Conservation (phyloP, 92 coral and sea anemone genomes). For the Phenganax subtilis region DNA sequence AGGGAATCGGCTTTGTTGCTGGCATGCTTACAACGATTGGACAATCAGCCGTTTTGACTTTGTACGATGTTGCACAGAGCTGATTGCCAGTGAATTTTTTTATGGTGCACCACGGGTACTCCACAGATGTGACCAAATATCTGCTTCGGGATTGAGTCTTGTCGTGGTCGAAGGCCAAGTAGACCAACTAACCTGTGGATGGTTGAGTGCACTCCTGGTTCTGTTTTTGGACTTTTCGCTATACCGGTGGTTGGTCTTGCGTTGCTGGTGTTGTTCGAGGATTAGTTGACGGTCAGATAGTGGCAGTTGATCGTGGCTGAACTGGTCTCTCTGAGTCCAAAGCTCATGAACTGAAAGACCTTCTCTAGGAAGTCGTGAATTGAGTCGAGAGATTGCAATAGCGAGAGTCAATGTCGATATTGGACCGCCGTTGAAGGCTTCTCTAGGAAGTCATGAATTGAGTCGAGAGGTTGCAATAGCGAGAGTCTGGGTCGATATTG, state of each 20-base stretch:
- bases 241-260: constrained; percentile 37
- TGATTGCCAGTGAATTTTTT: constrained; percentile 11
- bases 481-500: constrained; percentile 25
- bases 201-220: background rate
- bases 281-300: constrained; percentile 31
- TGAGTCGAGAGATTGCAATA: constrained; percentile 37
- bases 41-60: background rate
- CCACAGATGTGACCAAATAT: constrained; percentile 23
- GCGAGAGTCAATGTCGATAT: constrained; percentile 36
- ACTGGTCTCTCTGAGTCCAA: constrained; percentile 37
- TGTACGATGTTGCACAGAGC: background rate
- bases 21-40: background rate
- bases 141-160: constrained; percentile 15
- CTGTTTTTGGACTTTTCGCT: constrained; percentile 29
- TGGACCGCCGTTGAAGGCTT: constrained; percentile 46
- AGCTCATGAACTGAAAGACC: constrained; percentile 34
- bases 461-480: constrained; percentile 40
- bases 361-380: constrained; percentile 35
- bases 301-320: constrained; percentile 13
- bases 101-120: background rate
- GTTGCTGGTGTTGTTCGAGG: constrained; percentile 29
- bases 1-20: background rate
- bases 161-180: background rate
- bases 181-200: background rate
- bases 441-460: constrained; percentile 24